phyloP scores from a whole-genome alignment of 2,113 vertebrate species.

The Melozone crissalis region DNA sequence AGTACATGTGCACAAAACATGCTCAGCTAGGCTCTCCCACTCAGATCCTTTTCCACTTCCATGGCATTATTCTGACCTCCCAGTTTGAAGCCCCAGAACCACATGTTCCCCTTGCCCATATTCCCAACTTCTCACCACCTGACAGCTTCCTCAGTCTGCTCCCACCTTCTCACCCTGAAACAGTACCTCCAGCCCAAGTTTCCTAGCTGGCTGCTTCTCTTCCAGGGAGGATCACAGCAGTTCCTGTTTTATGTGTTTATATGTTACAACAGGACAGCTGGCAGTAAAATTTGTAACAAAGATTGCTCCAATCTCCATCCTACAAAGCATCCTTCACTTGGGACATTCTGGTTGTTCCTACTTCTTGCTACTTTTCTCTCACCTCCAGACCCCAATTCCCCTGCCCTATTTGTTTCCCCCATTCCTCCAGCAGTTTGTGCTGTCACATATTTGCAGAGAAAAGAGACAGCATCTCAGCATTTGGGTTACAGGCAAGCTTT shows the following conservation, averaged over 20 bases:
- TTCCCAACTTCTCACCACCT: background rate
- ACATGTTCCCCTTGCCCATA: background rate
- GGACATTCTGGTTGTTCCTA: background rate
- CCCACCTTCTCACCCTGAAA: background rate
- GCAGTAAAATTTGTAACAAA: background rate
- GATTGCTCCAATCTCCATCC: background rate
- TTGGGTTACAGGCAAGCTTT: background rate
- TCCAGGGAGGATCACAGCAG: background rate
- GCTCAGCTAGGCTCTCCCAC: background rate
- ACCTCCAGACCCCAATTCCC: background rate
- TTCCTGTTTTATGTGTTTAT: background rate
- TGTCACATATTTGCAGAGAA: background rate
- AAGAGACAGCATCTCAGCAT: background rate
- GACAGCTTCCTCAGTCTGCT: background rate
- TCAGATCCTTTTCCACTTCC: background rate
- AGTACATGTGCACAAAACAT: background rate
- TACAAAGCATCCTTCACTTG: background rate
- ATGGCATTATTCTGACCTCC: background rate
- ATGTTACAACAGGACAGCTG: background rate
- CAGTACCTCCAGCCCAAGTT: background rate
- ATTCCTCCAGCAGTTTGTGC: background rate
- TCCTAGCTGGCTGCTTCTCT: background rate
- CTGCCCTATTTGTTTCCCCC: background rate
- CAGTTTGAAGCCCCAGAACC: background rate
- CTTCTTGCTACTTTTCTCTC: accelerated